Conservation (phyloP, 2,797 vertebrate genomes). For the Micromesistius poutassou region DNA sequence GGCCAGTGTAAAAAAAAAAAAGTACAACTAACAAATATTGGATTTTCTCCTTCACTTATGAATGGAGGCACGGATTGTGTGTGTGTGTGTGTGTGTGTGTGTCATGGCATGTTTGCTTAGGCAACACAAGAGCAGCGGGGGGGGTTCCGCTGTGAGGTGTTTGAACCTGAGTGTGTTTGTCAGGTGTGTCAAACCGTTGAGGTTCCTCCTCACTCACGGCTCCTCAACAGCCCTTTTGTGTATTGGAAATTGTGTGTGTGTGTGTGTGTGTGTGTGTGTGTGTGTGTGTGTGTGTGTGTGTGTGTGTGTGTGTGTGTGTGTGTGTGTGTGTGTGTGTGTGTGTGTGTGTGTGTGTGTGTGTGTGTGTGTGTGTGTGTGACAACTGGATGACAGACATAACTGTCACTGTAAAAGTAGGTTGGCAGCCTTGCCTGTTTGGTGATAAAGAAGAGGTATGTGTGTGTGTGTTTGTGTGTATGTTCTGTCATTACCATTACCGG, state of each 20-base stretch:
- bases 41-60: conserved; percentile 32
- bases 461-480: neutral
- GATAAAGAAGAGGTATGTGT: neutral
- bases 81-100: conserved; percentile 15
- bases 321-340: neutral
- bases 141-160: conserved; percentile 33
- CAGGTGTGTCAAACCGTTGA: conserved; percentile 44
- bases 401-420: too few relatives aligned
- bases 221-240: conserved; percentile 9
- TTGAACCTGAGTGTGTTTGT: conserved; percentile 44
- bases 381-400: too few relatives aligned
- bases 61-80: neutral
- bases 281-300: neutral
- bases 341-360: neutral
- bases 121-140: conserved; percentile 28
- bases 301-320: neutral
- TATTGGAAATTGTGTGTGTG: conserved; percentile 5
- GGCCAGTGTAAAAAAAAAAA: neutral
- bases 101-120: conserved; percentile 32
- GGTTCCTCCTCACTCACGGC: conserved; percentile 12
- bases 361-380: neutral
- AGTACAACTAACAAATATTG: conserved; percentile 2
- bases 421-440: too few relatives aligned
- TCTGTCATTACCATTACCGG: conserved; percentile 32
- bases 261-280: neutral